Evolutionary conservation across 2,797 vertebrate genomes (phyloP).

Genomic region (Peromyscus aztecus): DNA sequence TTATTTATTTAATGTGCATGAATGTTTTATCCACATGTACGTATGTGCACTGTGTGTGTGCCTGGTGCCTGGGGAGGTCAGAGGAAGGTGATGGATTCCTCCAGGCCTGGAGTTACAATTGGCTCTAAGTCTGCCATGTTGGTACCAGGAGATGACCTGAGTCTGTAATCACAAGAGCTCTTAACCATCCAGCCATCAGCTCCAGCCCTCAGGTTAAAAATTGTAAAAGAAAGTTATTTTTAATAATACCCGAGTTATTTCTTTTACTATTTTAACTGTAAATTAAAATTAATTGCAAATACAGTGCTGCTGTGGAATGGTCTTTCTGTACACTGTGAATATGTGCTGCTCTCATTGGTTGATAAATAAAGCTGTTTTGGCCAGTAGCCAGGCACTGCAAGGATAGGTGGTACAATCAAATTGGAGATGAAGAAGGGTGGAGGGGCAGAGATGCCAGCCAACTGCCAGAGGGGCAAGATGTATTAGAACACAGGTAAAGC

Average conservation of each 20-base stretch:
- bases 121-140: background rate
- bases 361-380: too few relatives aligned
- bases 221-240: background rate
- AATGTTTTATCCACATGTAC: background rate
- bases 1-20: background rate
- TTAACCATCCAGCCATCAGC: background rate
- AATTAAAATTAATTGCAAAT: background rate
- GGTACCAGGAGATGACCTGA: background rate
- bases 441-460: too few relatives aligned
- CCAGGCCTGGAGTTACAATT: background rate
- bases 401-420: too few relatives aligned
- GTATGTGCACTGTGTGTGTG: background rate
- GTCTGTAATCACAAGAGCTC: too few relatives aligned
- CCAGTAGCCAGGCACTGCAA: too few relatives aligned
- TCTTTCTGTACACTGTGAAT: too few relatives aligned
- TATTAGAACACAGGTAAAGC: too few relatives aligned
- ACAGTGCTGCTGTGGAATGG: too few relatives aligned
- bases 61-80: background rate
- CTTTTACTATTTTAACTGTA: conserved; percentile 26
- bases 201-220: background rate
- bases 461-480: too few relatives aligned
- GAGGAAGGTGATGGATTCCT: background rate
- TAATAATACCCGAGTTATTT: background rate
- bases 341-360: too few relatives aligned
- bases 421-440: too few relatives aligned